Evolutionary conservation across 1,140 invertebrate species (phyloP), one percentile per base, ranked within the genome.

Genomic region (Caenorhabditis latens): DNA sequence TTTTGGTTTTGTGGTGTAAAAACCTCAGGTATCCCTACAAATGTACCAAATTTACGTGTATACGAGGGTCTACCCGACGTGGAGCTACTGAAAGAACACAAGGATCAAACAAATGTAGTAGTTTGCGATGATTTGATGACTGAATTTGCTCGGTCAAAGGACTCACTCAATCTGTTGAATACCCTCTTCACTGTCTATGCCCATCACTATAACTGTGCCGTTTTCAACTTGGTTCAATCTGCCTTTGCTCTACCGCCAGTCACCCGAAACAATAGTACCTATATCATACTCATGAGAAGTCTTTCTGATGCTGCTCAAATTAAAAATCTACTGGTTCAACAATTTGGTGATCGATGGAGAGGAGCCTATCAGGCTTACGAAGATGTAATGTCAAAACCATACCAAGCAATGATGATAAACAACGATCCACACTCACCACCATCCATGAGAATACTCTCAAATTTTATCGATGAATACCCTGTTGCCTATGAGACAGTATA

Each of bases 151-250:
- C 57, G 57, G 1, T 11, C 13, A 7, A 58, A 58, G 19, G 32
- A 63, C 8, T 63, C 61, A 11, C 61, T 63, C 7, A 21, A 63
- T 8, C 24, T 63, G 21, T 24, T 63, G 4, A 63, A 63, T 24
- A 24, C 24, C 14, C 19, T 63, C 4, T 63, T 63, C 19, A 32
- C 21, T 63, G 7, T 63, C 9, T 63, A 63, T 40, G 61, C 61
- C 0, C 61, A 63, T 40, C 61, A 63, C 32, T 8, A 32, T 5
- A 63, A 63, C 32, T 63, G 61, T 63, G 61, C 61, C 0, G 32
- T 63, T 40, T 63, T 63, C 61, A 63, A 63, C 32, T 63, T 63
- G 61, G 61, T 63, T 9, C 61, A 63, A 40, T 63, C 61, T 58
- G 57, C 57, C 6, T 58, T 58, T 58, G n/a, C 57, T n/a, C 57